A percentile compares a stretch with the other conserved stretches of the same genome.
Conservation (phyloP, 2,888 invertebrate species). For the Pelosia muscerda region DNA sequence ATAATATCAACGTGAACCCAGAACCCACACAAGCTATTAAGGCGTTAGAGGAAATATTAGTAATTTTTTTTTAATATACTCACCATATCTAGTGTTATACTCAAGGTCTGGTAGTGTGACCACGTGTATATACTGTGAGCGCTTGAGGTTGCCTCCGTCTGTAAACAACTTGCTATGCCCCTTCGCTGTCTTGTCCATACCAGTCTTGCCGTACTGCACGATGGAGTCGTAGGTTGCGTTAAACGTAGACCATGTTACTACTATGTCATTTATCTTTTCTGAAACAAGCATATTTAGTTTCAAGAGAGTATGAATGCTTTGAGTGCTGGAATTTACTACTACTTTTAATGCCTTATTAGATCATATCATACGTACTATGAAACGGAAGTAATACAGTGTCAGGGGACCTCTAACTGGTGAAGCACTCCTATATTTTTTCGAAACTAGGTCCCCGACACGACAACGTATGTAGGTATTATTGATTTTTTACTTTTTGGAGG, state of each 20-base stretch:
- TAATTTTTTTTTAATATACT: conserved; percentile 29
- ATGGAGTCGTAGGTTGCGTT: conserved; percentile 89
- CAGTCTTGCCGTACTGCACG: conserved; percentile 91
- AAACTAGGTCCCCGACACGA: no score
- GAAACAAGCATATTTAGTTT: conserved; percentile 39
- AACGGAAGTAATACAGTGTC: no score
- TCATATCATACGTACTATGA: no score
- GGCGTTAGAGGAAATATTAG: no score
- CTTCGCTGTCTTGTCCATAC: conserved; percentile 82
- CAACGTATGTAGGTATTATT: no score
- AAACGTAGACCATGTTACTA: conserved; percentile 96
- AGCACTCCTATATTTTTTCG: no score
- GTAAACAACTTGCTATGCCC: conserved; percentile 89
- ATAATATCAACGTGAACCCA: no score
- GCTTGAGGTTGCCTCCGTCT: conserved; percentile 90
- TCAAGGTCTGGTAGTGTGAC: conserved; percentile 88
- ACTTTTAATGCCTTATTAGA: no score
- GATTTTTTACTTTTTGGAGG: no score
- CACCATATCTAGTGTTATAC: conserved; percentile 89
- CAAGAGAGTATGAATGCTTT: neutral
- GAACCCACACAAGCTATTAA: no score
- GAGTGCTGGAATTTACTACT: no score
- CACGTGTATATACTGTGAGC: conserved; percentile 92
- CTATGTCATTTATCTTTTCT: conserved; percentile 74
- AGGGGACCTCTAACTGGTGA: no score